These are phyloP conservation scores for Paradoxurus hermaphroditus DNA, from an alignment of 2,113 vertebrate genomes.

Conservation along the genomic window DNA sequence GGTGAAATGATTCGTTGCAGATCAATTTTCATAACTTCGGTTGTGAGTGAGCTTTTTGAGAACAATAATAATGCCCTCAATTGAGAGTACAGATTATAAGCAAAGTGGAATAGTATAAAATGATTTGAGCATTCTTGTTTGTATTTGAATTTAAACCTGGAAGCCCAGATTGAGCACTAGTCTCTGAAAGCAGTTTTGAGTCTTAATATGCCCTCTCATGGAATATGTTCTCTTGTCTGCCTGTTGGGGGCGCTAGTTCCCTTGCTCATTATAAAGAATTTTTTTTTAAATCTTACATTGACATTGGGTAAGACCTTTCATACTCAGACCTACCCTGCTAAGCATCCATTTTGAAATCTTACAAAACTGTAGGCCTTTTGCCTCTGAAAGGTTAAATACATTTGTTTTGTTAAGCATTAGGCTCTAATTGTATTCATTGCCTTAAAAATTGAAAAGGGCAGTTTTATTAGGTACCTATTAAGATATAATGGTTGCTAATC, in stretches of 20 bases:
- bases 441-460: slow-evolving; percentile 64
- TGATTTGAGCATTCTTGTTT: not conserved
- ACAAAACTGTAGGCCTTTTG: not conserved
- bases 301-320: not conserved
- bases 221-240: not conserved
- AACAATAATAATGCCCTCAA: not conserved
- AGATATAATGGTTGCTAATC: slow-evolving; percentile 58
- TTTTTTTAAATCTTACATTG: not conserved
- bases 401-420: slow-evolving; percentile 56
- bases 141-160: not conserved
- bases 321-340: not conserved
- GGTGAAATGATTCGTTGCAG: not conserved
- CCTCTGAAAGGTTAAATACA: slow-evolving; percentile 15
- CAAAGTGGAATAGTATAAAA: not conserved
- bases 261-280: not conserved
- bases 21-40: slow-evolving; percentile 14
- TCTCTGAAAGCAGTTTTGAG: not conserved
- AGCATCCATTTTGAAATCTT: not conserved
- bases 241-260: not conserved
- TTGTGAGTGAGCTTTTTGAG: slow-evolving; percentile 3
- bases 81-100: not conserved
- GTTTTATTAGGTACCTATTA: slow-evolving; percentile 66
- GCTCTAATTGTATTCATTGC: slow-evolving; percentile 52
- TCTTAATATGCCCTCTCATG: not conserved
- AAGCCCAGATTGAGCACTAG: not conserved